Evolutionary conservation across 2,797 vertebrate genomes (phyloP), one percentile per base, ranked within the genome.

Genomic region (Premnoplex brunnescens): DNA sequence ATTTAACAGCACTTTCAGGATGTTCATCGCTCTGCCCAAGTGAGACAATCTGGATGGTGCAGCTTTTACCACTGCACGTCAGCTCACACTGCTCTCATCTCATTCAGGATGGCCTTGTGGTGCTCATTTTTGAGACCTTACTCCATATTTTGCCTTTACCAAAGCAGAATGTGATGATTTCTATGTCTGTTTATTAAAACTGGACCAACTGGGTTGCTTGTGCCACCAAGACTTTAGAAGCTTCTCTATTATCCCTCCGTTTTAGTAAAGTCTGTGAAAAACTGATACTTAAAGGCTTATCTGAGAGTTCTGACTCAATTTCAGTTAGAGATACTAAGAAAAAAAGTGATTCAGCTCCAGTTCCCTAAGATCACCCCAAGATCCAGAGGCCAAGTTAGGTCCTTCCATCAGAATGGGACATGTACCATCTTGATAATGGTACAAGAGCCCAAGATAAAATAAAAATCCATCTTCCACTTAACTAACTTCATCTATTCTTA

Each of bases 401-500:
- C 51, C 21, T 72, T 73, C 7, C 27, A 8, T 22, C 17, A 37
- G 15, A 24, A 22, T 27, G 2, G 56, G 5, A 79, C 85, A 76
- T n/a, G n/a, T n/a, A n/a, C n/a, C n/a, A 24, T 3, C 3, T 9
- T n/a, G 7, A 7, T 41, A 72, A 51, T 1, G 2, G 41, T 22
- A 68, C 3, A 12, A 2, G 6, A 94, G 4, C 18, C 32, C 10
- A n/a, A 64, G 7, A n/a, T 55, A 55, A 74, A 36, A 37, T 3
- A 6, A 54, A 59, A 64, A 23, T 16, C 41, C 19, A 39, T 44
- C 39, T 59, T 21, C 12, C 22, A 21, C 9, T 56, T 56, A 85
- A 90, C 30, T 84, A 1, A 58, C 77, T 95, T 94, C 49, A 92
- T 15, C 56, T 76, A 63, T 74, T 94, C 64, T 68, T 66, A 26